Evolutionary conservation across 1,140 invertebrate species (phyloP), one percentile per base, ranked within the genome.

Genomic region (Apocrypta bakeri): DNA sequence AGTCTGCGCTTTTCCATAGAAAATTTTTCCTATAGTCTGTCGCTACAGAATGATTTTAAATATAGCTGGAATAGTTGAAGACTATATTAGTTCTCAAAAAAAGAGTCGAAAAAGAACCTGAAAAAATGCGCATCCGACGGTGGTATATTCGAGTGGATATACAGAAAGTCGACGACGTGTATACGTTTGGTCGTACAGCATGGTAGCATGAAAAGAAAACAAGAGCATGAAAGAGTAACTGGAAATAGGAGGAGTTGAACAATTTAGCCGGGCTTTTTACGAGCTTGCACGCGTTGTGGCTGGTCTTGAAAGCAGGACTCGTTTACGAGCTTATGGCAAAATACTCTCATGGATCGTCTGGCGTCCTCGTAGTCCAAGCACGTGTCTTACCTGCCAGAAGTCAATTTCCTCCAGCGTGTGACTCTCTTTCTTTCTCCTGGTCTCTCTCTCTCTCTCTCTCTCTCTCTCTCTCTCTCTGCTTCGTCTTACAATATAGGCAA

Each of bases 381-480:
- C 89, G 89, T 77, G 88, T 86, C 81, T 29, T 80, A 84, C 83
- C 86, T 85, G 86, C 84, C 86, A 88, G 86, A 88, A 90, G 89
- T 90, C 87, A 89, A 90, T 89, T 90, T 88, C 85, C 87, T 87
- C 77, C 17, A 3, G 21, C 48, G 48, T 17, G 17, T 4, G 21
- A n/a, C 17, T 42, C 6, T 42, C 40, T 42, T 12, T 56, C 48
- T 56, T 21, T n/a, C 9, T 37, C 33, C 9, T 9, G 33, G 33
- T 37, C 33, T 37, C 33, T 42, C 6, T 42, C 12, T 42, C 40
- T 42, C 3, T 56, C 48, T 56, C 48, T n/a, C 21, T 21, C 48
- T 3, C 48, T n/a, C n/a, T 56, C 48, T 56, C 17, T n/a, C n/a
- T n/a, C n/a, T n/a, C n/a, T n/a, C 17, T 56, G 48, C 4, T 4